phyloP scores from a whole-genome alignment of 23 tunicate genomes.

The Styela plicata region DNA sequence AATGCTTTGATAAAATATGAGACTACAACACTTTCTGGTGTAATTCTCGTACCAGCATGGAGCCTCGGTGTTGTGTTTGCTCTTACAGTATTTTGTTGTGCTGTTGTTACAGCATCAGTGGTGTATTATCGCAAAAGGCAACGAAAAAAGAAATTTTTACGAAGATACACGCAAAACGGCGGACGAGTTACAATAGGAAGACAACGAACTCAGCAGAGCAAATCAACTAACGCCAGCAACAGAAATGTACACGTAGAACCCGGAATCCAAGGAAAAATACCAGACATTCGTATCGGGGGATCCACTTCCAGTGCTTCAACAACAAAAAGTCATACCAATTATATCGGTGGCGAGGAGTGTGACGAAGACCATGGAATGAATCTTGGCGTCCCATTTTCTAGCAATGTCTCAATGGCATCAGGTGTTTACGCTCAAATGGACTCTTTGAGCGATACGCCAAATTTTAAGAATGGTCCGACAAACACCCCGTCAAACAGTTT shows the following conservation, averaged over 20 bases:
- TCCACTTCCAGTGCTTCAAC: neutral
- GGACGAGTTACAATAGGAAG: neutral
- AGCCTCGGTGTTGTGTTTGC: neutral
- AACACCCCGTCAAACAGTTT: neutral
- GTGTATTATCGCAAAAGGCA: neutral
- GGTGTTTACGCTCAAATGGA: constrained; percentile 7
- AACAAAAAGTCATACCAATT: neutral
- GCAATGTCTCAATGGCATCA: constrained; percentile 4
- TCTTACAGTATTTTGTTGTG: neutral
- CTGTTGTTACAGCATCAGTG: neutral
- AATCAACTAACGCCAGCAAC: neutral
- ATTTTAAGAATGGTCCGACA: neutral
- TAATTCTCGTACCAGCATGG: constrained; percentile 12
- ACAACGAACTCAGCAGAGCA: no score
- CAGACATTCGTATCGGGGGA: neutral
- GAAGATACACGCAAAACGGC: neutral
- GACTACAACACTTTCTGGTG: no score
- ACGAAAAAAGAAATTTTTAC: neutral
- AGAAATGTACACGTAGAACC: neutral
- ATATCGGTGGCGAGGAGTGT: no score
- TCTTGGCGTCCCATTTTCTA: neutral
- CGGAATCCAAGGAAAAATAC: neutral
- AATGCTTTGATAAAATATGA: no score
- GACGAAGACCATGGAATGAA: neutral
- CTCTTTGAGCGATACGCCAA: neutral